A percentile compares a stretch with the other conserved stretches of the same genome.
Evolutionary conservation across 92 coral and sea anemone species (phyloP).

Genomic region (Parazoanthus swiftii): DNA sequence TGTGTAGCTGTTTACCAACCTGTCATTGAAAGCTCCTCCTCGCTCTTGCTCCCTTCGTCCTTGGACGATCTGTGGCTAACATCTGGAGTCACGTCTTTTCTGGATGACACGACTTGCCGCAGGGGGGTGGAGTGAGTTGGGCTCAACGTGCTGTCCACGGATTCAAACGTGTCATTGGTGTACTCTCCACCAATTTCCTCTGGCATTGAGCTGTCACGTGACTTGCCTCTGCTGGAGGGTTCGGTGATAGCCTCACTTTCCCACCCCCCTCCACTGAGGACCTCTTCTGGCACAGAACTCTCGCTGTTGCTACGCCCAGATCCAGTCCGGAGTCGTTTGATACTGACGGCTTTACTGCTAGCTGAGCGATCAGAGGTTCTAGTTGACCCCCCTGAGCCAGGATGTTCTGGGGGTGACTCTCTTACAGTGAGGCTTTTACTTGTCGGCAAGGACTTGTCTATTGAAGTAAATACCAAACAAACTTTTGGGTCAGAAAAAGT

Average conservation of each 20-base stretch:
- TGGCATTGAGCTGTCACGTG: constrained; percentile 77
- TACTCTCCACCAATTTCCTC: constrained; percentile 74
- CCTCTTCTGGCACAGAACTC: constrained; percentile 72
- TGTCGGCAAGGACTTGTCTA: constrained; percentile 38
- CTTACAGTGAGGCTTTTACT: constrained; percentile 4
- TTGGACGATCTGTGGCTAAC: constrained; percentile 61
- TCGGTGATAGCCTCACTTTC: constrained; percentile 44
- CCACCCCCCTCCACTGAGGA: constrained; percentile 53
- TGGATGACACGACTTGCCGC: constrained; percentile 49
- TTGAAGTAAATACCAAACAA: neutral
- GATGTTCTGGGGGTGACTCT: neutral
- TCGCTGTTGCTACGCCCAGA: constrained; percentile 68
- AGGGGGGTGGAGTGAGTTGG: constrained; percentile 84
- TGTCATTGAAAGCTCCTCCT: constrained; percentile 78
- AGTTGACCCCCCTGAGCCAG: neutral
- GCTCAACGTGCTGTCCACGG: constrained; percentile 69
- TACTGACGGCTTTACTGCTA: constrained; percentile 27
- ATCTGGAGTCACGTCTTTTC: constrained; percentile 48
- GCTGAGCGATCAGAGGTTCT: constrained; percentile 40
- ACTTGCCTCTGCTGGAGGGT: constrained; percentile 49
- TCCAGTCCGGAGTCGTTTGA: constrained; percentile 44
- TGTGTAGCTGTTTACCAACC: constrained; percentile 51
- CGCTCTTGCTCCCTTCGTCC: constrained; percentile 76
- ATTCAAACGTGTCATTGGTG: constrained; percentile 85
- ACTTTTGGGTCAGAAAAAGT: neutral